Percentiles rank a stretch among this genome's conserved stretches.
Evolutionary conservation across 2,888 invertebrate genomes (phyloP).

Genomic region (Carabus problematicus): DNA sequence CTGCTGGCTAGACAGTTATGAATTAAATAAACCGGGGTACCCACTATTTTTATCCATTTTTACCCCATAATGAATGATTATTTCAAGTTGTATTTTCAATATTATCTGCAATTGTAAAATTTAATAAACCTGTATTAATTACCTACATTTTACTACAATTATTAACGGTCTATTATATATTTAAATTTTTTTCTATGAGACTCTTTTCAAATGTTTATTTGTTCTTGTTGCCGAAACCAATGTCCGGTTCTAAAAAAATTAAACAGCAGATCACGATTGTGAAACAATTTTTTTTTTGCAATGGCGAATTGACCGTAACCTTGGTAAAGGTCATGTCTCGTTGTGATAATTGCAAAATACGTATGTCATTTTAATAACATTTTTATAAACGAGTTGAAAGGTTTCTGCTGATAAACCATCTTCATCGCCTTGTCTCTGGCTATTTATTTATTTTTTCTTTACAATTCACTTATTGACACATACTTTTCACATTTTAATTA

Average conservation of each 20-base stretch:
- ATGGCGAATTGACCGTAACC: conserved; percentile 30
- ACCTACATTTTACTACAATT: too few species aligned
- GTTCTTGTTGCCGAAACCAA: background rate
- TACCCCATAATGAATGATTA: background rate
- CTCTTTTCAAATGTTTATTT: background rate
- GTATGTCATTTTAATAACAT: conserved; percentile 33
- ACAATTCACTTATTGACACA: too few species aligned
- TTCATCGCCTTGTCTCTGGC: too few species aligned
- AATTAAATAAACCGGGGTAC: background rate
- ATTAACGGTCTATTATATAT: too few species aligned
- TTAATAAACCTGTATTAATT: too few species aligned
- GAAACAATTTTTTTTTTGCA: conserved; percentile 26
- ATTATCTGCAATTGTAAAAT: background rate
- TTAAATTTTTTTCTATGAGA: too few species aligned
- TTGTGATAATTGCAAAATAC: conserved; percentile 29
- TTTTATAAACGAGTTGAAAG: conserved; percentile 37
- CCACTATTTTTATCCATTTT: background rate
- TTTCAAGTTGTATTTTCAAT: background rate
- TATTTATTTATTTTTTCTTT: too few species aligned
- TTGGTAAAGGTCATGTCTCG: conserved; percentile 32
- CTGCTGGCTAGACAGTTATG: background rate
- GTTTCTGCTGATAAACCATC: too few species aligned
- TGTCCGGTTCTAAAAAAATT: conserved; percentile 21
- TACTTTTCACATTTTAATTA: too few species aligned
- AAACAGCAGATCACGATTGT: conserved; percentile 26